A percentile compares a stretch with the other conserved stretches of the same genome.
These are phyloP conservation scores for Muscicapa striata DNA, from an alignment of 2,797 vertebrate species.

Conservation along the genomic window DNA sequence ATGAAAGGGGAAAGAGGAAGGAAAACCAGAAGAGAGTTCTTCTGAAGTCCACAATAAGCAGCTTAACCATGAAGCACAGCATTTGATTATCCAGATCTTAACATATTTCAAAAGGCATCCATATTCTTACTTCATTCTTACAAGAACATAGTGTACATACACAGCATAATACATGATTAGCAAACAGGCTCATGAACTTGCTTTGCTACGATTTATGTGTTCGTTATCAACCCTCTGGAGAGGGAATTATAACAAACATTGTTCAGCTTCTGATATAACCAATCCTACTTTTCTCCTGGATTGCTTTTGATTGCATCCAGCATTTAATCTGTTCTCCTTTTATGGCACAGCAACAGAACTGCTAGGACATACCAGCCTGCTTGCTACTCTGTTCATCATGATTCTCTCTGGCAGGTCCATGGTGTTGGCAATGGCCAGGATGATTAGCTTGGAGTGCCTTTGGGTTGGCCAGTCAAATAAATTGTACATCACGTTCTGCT, in stretches of 20 bases:
- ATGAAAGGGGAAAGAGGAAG: neutral
- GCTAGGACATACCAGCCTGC: slow-evolving; percentile 86
- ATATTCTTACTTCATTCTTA: neutral
- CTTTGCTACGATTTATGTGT: neutral
- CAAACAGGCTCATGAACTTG: neutral
- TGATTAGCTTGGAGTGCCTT: slow-evolving; percentile 88
- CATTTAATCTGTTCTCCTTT: neutral
- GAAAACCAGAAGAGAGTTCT: neutral
- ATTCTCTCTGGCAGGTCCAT: slow-evolving; percentile 98
- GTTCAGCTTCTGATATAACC: neutral
- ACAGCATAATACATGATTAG: neutral
- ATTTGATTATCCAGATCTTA: slow-evolving; percentile 2
- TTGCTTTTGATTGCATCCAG: neutral
- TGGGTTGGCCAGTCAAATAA: slow-evolving; percentile 96
- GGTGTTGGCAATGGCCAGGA: slow-evolving; percentile 95
- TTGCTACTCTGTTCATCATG: slow-evolving; percentile 95
- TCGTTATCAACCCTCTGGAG: neutral
- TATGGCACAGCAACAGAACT: neutral
- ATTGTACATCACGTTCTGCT: slow-evolving; percentile 96
- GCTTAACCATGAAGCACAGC: neutral
- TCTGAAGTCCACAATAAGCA: neutral
- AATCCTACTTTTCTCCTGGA: neutral
- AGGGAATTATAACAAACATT: neutral
- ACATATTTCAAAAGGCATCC: neutral
- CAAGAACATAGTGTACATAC: neutral